Percentiles rank a stretch among this genome's conserved stretches.
Conservation (phyloP, 2,797 vertebrate species). For the Streptopelia turtur region DNA sequence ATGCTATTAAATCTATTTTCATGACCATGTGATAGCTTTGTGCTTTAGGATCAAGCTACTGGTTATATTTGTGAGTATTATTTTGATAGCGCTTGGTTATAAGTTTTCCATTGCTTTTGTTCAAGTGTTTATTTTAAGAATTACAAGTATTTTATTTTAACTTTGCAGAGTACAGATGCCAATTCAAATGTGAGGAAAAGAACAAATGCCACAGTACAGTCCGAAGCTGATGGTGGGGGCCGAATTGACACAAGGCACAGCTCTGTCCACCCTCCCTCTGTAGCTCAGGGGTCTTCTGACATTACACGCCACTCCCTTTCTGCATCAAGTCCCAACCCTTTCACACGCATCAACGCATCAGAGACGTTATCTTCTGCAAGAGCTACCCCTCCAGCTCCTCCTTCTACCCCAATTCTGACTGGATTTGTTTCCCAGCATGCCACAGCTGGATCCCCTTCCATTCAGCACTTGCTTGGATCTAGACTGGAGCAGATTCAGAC, state of each 20-base stretch:
- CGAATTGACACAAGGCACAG: constrained; percentile 84
- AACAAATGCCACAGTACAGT: constrained; percentile 84
- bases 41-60: not conserved
- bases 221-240: constrained; percentile 79
- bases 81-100: not conserved
- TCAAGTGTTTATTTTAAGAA: not conserved
- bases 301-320: constrained; percentile 79
- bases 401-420: constrained; percentile 85
- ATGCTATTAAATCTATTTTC: not conserved
- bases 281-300: constrained; percentile 79
- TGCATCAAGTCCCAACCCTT: constrained; percentile 89
- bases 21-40: not conserved
- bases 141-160: constrained; percentile 31
- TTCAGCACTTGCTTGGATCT: constrained; percentile 86
- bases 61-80: not conserved
- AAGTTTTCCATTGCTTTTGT: not conserved
- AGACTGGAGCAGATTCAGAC: constrained; percentile 90
- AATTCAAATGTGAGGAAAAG: constrained; percentile 94
- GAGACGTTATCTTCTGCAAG: constrained; percentile 83
- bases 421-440: constrained; percentile 77
- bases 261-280: constrained; percentile 74
- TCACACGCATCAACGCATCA: constrained; percentile 85
- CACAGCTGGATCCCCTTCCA: constrained; percentile 77
- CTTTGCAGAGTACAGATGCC: constrained; percentile 85
- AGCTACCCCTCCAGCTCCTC: constrained; percentile 80